Conservation (phyloP, 2,797 vertebrate genomes). For the Sebastes flavidus region DNA sequence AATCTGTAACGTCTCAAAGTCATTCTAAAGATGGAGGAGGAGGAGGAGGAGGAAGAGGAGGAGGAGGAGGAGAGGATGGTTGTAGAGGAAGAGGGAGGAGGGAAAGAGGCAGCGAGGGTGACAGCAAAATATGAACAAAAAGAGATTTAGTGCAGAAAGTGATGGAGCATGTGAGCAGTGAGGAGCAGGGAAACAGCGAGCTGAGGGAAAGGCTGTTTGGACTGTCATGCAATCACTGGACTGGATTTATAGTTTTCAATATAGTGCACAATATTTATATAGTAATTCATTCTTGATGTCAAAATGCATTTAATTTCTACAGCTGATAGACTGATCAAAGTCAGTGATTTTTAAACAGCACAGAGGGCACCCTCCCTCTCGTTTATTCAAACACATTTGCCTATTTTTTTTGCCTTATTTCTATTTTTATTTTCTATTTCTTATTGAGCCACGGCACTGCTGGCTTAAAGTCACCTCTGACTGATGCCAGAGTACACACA, state of each 20-base stretch:
- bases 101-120: not conserved
- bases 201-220: not conserved
- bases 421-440: too few species aligned
- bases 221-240: not conserved
- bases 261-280: not conserved
- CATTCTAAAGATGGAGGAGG: not conserved
- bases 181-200: not conserved
- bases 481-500: not conserved
- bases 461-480: not conserved
- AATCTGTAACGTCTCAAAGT: not conserved
- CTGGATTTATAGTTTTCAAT: not conserved
- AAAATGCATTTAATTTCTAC: not conserved
- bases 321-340: not conserved
- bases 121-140: not conserved
- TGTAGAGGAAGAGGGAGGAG: not conserved
- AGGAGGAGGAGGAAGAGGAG: too few species aligned
- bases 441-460: not conserved
- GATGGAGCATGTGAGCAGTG: not conserved
- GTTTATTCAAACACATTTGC: not conserved
- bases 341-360: not conserved
- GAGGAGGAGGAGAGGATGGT: too few species aligned
- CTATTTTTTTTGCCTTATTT: too few species aligned
- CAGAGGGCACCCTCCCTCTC: not conserved
- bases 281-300: not conserved
- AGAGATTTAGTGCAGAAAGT: slow-evolving; percentile 1